These are phyloP conservation scores for Dastarcus helophoroides DNA, from an alignment of 2,888 invertebrate species.

Conservation along the genomic window DNA sequence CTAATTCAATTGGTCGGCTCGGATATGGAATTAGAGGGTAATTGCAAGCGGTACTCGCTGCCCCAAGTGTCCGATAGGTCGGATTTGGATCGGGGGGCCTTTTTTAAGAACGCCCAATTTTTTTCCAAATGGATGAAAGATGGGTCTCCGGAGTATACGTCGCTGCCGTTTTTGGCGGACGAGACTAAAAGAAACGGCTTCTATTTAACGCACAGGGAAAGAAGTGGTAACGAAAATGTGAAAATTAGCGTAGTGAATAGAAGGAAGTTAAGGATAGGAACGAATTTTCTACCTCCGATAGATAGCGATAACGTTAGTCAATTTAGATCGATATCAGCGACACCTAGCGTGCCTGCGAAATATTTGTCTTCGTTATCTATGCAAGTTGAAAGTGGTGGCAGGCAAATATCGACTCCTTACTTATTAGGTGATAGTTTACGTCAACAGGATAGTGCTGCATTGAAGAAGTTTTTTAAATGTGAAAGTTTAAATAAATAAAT, in stretches of 20 bases:
- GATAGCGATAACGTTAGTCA: constrained; percentile 16
- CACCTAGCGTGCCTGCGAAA: constrained; percentile 22
- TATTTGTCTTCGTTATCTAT: constrained; percentile 12
- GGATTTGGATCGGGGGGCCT: constrained; percentile 10
- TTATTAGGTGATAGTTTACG: too few relatives aligned
- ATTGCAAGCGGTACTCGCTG: constrained; percentile 13
- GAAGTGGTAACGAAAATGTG: too few relatives aligned
- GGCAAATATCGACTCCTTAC: too few relatives aligned
- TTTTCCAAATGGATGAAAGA: constrained; percentile 14
- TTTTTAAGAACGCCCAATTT: constrained; percentile 11
- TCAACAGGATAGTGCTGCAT: too few relatives aligned
- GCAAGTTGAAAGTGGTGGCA: too few relatives aligned
- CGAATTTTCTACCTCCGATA: constrained; percentile 26
- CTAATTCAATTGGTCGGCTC: too few relatives aligned
- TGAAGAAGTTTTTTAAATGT: too few relatives aligned
- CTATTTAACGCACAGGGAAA: too few relatives aligned
- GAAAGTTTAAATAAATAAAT: too few relatives aligned
- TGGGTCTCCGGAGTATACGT: constrained; percentile 21
- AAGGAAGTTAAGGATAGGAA: constrained; percentile 17
- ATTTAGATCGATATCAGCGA: constrained; percentile 30
- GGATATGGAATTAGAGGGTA: too few relatives aligned
- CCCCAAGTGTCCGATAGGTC: constrained; percentile 1
- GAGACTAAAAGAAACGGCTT: constrained; percentile 7
- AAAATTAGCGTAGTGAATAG: constrained; percentile 11
- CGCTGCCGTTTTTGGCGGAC: constrained; percentile 25